Base-by-base conservation (phyloP, 2,113 vertebrate species). In the Mionectes macconnelli region DNA sequence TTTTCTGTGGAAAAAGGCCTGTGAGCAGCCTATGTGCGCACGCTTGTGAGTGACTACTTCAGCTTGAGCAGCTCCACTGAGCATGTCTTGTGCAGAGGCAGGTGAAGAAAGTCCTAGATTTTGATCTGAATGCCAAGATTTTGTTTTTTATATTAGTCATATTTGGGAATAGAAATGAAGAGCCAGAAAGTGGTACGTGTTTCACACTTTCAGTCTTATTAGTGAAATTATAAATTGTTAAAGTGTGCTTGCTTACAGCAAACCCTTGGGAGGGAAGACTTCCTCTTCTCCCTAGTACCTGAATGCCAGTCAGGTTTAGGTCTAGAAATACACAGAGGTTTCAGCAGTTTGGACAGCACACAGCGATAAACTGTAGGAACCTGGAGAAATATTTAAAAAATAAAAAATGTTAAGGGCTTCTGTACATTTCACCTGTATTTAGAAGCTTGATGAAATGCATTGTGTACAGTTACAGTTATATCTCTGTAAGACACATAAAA, bases 31-130 rank as follows among this genome's bases (percentile, higher is more conserved):
- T 40, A 31, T 2, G 8, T n/a, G 45, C 16, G 53, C 13, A 39
- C 1, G 10, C 4, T 52, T 75, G 20, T n/a, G 30, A 62, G 9
- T 0, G 0, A 14, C 8, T 75, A 16, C 25, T 90, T 55, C 30
- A 11, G 49, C 16, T 85, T 6, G 3, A 68, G 63, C 9, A 12
- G 35, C 37, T 76, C 40, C 33, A 18, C 47, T 52, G 52, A 84
- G 28, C 1, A 0, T 42, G 21, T 57, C 28, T 45, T 75, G n/a
- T 63, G 39, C 8, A 64, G 78, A 73, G 31, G 8, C 24, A 49
- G 16, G 8, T 8, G 40, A 70, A 28, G 30, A 16, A 70, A 49
- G 30, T 56, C 31, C 30, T 37, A 4, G 30, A 4, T 74, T 66
- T 89, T 12, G 5, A 39, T 47, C 16, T 10, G 42, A 56, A 66